A percentile compares a stretch with the other conserved stretches of the same genome.
Conservation (phyloP, 2,797 vertebrate genomes). For the Argentina silus region DNA sequence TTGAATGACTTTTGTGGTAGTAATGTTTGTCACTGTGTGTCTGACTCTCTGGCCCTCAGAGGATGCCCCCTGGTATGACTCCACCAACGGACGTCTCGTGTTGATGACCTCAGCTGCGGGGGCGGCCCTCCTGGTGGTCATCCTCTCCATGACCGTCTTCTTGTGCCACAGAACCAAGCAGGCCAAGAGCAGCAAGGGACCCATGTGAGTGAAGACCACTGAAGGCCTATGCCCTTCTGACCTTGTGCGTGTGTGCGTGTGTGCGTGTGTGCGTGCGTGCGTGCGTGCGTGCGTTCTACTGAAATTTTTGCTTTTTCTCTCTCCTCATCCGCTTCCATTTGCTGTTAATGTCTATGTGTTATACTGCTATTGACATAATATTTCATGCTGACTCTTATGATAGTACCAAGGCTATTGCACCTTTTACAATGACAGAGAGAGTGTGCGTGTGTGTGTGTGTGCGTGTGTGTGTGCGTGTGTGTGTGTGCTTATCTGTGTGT, state of each 20-base stretch:
- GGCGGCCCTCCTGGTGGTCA: slow-evolving; percentile 60
- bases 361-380: slow-evolving; percentile 55
- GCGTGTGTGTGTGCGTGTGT: slow-evolving; percentile 7
- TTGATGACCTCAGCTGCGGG: slow-evolving; percentile 57
- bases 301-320: slow-evolving; percentile 9
- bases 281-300: slow-evolving; percentile 19
- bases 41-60: slow-evolving; percentile 62
- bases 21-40: slow-evolving; percentile 10
- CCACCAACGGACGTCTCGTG: slow-evolving; percentile 58
- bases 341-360: slow-evolving; percentile 52
- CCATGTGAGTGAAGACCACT: slow-evolving; percentile 73
- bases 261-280: slow-evolving; percentile 19
- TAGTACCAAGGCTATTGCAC: slow-evolving; percentile 55
- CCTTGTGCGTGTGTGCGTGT: slow-evolving; percentile 12
- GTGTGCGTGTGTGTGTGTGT: not conserved
- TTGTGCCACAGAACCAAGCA: slow-evolving; percentile 66
- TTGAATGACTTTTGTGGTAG: not conserved
- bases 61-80: slow-evolving; percentile 70
- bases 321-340: slow-evolving; percentile 16
- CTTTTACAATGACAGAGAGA: slow-evolving; percentile 1
- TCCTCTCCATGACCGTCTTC: slow-evolving; percentile 63
- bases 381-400: slow-evolving; percentile 60
- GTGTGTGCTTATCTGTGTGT: slow-evolving; percentile 13
- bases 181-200: slow-evolving; percentile 72
- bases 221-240: not conserved